phyloP scores from a whole-genome alignment of 1,140 invertebrate species.

The Samia ricini region DNA sequence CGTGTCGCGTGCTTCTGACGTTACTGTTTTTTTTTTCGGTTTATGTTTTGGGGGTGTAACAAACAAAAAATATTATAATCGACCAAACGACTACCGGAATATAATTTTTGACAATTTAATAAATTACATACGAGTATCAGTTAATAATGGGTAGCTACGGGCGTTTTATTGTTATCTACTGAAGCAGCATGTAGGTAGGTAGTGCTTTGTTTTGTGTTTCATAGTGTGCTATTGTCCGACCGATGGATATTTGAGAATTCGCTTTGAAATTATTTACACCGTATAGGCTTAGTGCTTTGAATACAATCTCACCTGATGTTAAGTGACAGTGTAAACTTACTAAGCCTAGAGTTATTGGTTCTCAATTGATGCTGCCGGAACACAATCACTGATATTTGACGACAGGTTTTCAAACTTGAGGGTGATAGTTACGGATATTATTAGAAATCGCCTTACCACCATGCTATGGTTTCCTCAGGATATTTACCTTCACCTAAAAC shows the following conservation, averaged over 20 bases:
- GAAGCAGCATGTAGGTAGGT: slow-evolving; percentile 22
- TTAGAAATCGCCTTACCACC: too few species aligned
- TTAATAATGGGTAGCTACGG: slow-evolving; percentile 60
- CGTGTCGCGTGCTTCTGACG: slow-evolving; percentile 70
- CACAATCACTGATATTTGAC: too few species aligned
- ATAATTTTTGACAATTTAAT: slow-evolving; percentile 75
- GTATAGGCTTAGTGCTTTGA: too few species aligned
- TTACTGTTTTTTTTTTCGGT: slow-evolving; percentile 63
- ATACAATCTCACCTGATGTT: too few species aligned
- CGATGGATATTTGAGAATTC: not conserved
- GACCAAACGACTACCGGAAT: slow-evolving; percentile 74
- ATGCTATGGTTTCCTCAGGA: too few species aligned
- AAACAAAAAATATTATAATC: slow-evolving; percentile 66
- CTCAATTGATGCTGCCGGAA: too few species aligned
- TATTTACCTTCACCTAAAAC: too few species aligned
- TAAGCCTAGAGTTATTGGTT: too few species aligned
- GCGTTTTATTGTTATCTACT: slow-evolving; percentile 45
- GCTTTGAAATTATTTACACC: not conserved
- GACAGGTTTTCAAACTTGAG: too few species aligned
- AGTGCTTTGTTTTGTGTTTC: slow-evolving; percentile 13
- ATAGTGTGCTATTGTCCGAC: slow-evolving; percentile 10
- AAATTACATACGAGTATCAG: slow-evolving; percentile 69
- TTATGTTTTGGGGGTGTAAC: slow-evolving; percentile 46
- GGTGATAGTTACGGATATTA: too few species aligned
- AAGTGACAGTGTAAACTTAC: too few species aligned